Base-by-base conservation (phyloP, 2,888 invertebrate species). In the Netelia inedita region DNA sequence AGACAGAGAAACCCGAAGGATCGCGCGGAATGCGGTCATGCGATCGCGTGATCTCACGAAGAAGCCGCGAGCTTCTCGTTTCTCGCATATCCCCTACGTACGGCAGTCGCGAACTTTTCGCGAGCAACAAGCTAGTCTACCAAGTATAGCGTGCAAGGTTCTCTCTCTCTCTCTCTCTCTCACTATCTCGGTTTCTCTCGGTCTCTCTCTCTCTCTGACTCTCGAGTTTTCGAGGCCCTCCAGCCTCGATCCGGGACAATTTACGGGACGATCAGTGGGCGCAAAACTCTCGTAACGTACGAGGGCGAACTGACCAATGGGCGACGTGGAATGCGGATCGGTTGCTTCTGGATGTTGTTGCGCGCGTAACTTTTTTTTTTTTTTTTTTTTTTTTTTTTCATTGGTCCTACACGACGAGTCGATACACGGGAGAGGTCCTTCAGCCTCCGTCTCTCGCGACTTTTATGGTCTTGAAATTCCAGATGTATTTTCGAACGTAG, bases 31-130 rank as follows among this genome's bases (percentile, higher is more conserved):
- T 80, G 83, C 83, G 69, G 78, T 82, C 78, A 78, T 68, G 72
- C 53, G 82, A 82, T 82, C 82, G 69, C 71, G 61, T 61, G 78
- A 78, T 79, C 65, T 73, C 78, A 72, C 63, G 35, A 53, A 78
- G 63, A 78, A 35, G 35, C 35, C 6, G 35, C 35, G 43, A n/a
- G 11, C 21, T 61, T 35, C 21, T 61, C 21, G 21, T 21, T 61
- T 61, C 11, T 61, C 46, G 46, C 11, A 14, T 46, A 35, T 35
- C 35, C 63, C 53, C 50, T n/a, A 53, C 28, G 53, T 65, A 11
- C 63, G 74, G n/a, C 11, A 16, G 21, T 63, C 14, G 46, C 3
- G 46, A 46, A 46, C 1, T 46, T 46, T 35, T 35, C 6, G 6
- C 35, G 35, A 35, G 35, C 35, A 35, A 35, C 35, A 35, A 14